Percentiles rank a stretch among this genome's conserved stretches.
Evolutionary conservation across 2,888 invertebrate species (phyloP).

Genomic region (Bombylius discolor): DNA sequence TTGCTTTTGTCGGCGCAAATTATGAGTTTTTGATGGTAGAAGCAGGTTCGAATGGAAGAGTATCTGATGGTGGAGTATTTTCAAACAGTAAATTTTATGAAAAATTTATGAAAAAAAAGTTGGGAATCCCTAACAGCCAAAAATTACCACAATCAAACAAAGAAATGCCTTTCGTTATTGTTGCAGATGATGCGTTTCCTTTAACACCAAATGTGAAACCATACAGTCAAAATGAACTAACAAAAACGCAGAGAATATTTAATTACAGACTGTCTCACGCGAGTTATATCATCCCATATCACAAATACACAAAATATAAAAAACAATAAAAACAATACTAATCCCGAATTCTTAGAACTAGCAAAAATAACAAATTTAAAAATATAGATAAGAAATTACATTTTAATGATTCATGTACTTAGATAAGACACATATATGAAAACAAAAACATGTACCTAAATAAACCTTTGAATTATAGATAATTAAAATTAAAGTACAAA

Average conservation of each 20-base stretch:
- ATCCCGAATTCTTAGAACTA: no score
- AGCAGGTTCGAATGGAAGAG: not conserved
- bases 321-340: no score
- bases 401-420: no score
- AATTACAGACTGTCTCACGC: constrained; percentile 5
- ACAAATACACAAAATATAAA: no score
- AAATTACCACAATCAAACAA: not conserved
- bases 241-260: not conserved
- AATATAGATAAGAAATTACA: no score
- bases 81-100: not conserved
- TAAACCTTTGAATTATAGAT: no score
- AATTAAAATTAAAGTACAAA: no score
- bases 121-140: not conserved
- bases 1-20: not conserved
- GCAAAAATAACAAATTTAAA: no score
- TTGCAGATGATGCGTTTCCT: not conserved
- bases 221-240: not conserved
- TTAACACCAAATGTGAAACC: not conserved
- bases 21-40: not conserved
- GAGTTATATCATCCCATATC: no score
- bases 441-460: no score
- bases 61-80: not conserved
- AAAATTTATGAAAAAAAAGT: not conserved
- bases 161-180: not conserved
- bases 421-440: no score